Base-by-base conservation (phyloP, 2,888 invertebrate genomes). In the Ecdyonurus torrentis region DNA sequence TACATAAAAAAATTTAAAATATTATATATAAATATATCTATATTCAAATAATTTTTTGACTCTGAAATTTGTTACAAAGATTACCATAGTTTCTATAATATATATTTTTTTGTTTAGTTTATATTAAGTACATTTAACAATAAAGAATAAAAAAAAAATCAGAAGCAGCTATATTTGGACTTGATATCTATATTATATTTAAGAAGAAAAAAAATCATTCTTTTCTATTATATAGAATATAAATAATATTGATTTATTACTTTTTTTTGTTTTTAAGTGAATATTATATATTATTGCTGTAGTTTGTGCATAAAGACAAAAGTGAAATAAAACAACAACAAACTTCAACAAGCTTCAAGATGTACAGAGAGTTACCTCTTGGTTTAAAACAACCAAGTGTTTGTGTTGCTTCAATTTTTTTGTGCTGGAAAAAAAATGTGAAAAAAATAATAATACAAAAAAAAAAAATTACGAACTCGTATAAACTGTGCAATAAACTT, bases 1-100 rank as follows among this genome's bases (percentile, higher is more conserved):
- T 15, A 37, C 37, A 37, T 15, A 37, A 5, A 37, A 37, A 37
- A 37, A 10, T 37, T 5, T 37, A 15, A 37, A 10, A 10, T n/a
- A n/a, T n/a, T n/a, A n/a, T n/a, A n/a, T n/a, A n/a, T n/a, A n/a
- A n/a, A n/a, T n/a, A n/a, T n/a, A n/a, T n/a, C n/a, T n/a, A n/a
- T n/a, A n/a, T n/a, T n/a, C n/a, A n/a, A 50, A 50, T 7, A 50
- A 10, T 5, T 20, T 55, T 55, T n/a, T 55, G 20, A 55, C 55
- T 55, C 55, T 55, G n/a, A 20, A 55, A 55, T 20, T 50, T 55
- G 55, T 55, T 55, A 55, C 55, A 55, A 55, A 55, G 55, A 55
- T 55, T 55, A 55, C 55, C 55, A 55, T 55, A 55, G 55, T 55
- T 55, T 55, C 55, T 55, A 55, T 50, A 10, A 50, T 7, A 10